These are phyloP conservation scores for Peromyscus aztecus DNA, from an alignment of 2,797 vertebrate species.

Conservation along the genomic window DNA sequence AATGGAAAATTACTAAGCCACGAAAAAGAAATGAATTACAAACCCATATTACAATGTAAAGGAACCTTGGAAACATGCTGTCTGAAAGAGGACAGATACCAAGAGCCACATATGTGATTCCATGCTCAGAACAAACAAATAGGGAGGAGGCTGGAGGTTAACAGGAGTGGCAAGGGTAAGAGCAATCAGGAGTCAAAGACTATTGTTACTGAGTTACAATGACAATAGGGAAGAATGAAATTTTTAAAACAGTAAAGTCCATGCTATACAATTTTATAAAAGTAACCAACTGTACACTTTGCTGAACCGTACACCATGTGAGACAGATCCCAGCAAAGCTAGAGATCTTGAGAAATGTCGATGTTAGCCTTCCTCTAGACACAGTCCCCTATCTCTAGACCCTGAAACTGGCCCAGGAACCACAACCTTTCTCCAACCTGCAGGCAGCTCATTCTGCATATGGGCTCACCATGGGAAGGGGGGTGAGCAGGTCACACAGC, in stretches of 20 bases:
- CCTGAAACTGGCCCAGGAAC: not conserved
- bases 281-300: not conserved
- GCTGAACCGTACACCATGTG: not conserved
- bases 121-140: not conserved
- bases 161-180: not conserved
- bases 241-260: not conserved
- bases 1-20: not conserved
- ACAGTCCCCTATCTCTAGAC: not conserved
- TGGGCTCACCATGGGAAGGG: not conserved
- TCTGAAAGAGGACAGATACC: not conserved
- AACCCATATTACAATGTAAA: not conserved
- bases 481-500: constrained; percentile 68
- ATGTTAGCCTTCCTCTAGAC: not conserved
- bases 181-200: not conserved
- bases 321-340: not conserved
- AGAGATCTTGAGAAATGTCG: not conserved
- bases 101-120: not conserved
- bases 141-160: not conserved
- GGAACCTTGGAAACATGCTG: not conserved
- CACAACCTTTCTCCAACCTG: not conserved
- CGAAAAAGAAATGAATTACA: not conserved
- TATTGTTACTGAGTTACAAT: not conserved
- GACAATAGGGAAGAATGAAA: not conserved
- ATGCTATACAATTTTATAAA: not conserved
- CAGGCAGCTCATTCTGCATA: not conserved